A percentile compares a stretch with the other conserved stretches of the same genome.
These are phyloP conservation scores for Coleophora deauratella DNA, from an alignment of 2,888 invertebrate species.

Conservation along the genomic window DNA sequence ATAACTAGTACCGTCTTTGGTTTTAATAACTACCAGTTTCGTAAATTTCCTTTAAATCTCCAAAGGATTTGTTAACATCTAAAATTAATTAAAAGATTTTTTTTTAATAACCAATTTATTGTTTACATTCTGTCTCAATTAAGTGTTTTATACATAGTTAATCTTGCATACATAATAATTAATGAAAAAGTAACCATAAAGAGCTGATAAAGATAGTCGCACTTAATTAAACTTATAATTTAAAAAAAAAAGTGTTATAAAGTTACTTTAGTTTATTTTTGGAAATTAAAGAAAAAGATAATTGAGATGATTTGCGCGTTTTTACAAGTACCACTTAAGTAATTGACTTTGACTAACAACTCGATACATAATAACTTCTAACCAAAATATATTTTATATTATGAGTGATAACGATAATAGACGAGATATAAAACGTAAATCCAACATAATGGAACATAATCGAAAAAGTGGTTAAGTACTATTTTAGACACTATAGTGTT, in stretches of 20 bases:
- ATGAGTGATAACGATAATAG: too few species aligned
- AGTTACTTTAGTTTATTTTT: neutral
- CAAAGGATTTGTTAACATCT: neutral
- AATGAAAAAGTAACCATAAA: slow-evolving; percentile 15
- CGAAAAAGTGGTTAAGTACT: too few species aligned
- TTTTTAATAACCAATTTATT: slow-evolving; percentile 64
- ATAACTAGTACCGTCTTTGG: neutral
- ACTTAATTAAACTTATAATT: slow-evolving; percentile 1
- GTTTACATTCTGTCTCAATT: slow-evolving; percentile 36
- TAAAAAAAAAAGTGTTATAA: neutral
- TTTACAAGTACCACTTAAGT: too few species aligned
- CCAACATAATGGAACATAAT: too few species aligned
- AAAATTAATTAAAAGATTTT: slow-evolving; percentile 32
- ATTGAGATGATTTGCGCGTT: too few species aligned
- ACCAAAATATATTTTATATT: neutral
- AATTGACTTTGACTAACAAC: too few species aligned
- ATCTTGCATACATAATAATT: slow-evolving; percentile 26
- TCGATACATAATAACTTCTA: neutral
- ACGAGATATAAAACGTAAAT: too few species aligned
- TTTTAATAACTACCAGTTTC: too few species aligned
- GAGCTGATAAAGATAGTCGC: slow-evolving; percentile 7
- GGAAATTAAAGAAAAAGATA: too few species aligned
- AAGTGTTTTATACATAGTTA: slow-evolving; percentile 34
- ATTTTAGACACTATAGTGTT: too few species aligned
- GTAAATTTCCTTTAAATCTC: too few species aligned